A percentile compares a stretch with the other conserved stretches of the same genome.
phyloP scores from a whole-genome alignment of 1,140 invertebrate species.

The Metaphire vulgaris region DNA sequence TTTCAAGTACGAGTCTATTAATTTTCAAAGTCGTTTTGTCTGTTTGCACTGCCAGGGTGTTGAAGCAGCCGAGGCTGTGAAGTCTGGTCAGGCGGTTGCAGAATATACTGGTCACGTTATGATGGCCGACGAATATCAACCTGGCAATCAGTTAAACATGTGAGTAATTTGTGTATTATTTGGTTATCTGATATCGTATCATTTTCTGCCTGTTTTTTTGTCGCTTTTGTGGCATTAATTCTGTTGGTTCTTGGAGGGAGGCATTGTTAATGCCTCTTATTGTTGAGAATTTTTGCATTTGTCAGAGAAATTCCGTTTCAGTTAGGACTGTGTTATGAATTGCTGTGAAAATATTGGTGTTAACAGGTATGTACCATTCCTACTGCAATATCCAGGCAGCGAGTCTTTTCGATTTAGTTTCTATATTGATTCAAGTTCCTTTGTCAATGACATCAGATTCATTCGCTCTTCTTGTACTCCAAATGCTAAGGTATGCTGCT shows the following conservation, averaged over 20 bases:
- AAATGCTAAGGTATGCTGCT: conserved; percentile 78
- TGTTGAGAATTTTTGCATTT: too few relatives aligned
- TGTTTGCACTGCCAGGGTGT: conserved; percentile 62
- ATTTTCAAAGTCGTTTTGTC: too few relatives aligned
- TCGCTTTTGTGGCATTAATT: too few relatives aligned
- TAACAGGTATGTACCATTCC: conserved; percentile 67
- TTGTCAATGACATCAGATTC: conserved; percentile 86
- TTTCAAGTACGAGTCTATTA: too few relatives aligned
- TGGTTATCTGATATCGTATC: too few relatives aligned
- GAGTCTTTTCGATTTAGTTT: conserved; percentile 63
- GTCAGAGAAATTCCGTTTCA: too few relatives aligned
- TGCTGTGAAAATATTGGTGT: background rate
- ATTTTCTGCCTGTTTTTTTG: too few relatives aligned
- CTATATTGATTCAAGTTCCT: conserved; percentile 83
- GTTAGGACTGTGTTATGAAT: too few relatives aligned
- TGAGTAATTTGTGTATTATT: too few relatives aligned
- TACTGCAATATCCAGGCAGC: conserved; percentile 80
- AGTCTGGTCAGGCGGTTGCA: conserved; percentile 71
- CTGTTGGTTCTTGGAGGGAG: too few relatives aligned
- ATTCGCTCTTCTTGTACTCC: conserved; percentile 81
- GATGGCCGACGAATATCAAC: conserved; percentile 67
- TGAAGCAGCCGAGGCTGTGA: conserved; percentile 67
- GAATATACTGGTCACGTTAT: conserved; percentile 87
- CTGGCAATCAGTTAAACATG: conserved; percentile 35
- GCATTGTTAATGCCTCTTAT: too few relatives aligned